phyloP scores from a whole-genome alignment of 1,140 invertebrate genomes.

The Saccostrea cuccullata region DNA sequence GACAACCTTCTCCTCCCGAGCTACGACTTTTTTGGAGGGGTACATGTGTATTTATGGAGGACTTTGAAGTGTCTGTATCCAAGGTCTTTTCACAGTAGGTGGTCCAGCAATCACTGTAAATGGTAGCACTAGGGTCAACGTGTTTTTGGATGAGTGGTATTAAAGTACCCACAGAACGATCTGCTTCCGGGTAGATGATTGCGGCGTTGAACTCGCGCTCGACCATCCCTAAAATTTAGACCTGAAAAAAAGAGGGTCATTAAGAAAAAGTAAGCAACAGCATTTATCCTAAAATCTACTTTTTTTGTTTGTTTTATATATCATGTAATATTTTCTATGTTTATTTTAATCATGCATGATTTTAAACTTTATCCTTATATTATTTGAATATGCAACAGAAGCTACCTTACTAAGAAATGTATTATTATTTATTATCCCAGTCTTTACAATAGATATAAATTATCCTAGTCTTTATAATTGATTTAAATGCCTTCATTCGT shows the following conservation, averaged over 20 bases:
- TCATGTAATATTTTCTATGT: too few relatives aligned
- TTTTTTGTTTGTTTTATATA: not conserved
- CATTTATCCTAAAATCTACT: not conserved
- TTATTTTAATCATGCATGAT: not conserved
- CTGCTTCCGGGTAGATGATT: slow-evolving; percentile 33
- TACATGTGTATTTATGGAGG: too few relatives aligned
- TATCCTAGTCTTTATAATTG: not conserved
- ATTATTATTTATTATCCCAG: not conserved
- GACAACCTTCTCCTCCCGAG: slow-evolving; percentile 3
- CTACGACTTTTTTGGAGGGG: slow-evolving; percentile 26
- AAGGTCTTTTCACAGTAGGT: slow-evolving; percentile 39
- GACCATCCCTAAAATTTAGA: slow-evolving; percentile 46
- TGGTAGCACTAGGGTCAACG: not conserved
- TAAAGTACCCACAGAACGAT: slow-evolving; percentile 8
- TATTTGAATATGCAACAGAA: not conserved
- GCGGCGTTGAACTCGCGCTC: slow-evolving; percentile 32
- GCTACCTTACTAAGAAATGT: not conserved
- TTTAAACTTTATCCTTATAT: not conserved
- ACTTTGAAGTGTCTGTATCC: too few relatives aligned
- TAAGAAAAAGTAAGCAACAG: not conserved
- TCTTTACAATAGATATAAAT: not conserved
- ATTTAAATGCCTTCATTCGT: not conserved
- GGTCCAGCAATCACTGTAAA: slow-evolving; percentile 50
- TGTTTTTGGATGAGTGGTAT: slow-evolving; percentile 35
- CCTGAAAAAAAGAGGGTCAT: not conserved